A percentile compares a stretch with the other conserved stretches of the same genome.
Conservation (phyloP, 2,113 vertebrate genomes). For the Leiothrix lutea region DNA sequence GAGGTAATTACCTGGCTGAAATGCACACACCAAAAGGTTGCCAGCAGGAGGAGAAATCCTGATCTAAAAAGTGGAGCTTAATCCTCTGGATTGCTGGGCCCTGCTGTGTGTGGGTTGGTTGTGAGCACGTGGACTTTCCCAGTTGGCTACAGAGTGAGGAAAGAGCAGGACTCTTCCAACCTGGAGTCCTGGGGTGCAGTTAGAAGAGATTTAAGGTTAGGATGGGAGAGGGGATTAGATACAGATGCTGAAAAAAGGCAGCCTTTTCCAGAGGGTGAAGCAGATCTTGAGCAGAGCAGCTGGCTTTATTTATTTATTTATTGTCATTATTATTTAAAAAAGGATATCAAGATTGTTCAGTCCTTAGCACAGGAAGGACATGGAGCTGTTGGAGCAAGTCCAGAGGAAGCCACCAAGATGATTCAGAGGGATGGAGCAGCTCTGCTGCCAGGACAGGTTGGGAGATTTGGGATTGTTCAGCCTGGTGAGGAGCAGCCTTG, state of each 20-base stretch:
- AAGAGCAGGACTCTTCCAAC: background rate
- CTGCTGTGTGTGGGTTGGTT: background rate
- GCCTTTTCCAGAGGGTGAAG: background rate
- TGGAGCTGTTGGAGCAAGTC: background rate
- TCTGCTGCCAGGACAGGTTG: background rate
- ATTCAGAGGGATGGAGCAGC: background rate
- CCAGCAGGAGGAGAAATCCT: background rate
- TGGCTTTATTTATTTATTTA: rapidly evolving
- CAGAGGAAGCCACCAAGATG: background rate
- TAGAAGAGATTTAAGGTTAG: background rate
- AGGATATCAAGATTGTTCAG: background rate
- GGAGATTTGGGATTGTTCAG: background rate
- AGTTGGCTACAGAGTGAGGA: background rate
- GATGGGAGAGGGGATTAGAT: background rate
- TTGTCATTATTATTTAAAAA: background rate
- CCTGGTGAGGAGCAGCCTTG: background rate
- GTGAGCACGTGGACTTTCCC: background rate
- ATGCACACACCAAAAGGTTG: background rate
- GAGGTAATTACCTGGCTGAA: background rate
- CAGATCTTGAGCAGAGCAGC: background rate
- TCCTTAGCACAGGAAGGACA: background rate
- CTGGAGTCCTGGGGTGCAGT: background rate
- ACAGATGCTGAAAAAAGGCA: background rate
- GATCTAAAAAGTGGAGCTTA: background rate
- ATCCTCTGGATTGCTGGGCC: background rate